These are phyloP conservation scores for Leucophenga maculata DNA, from an alignment of 2,888 invertebrate genomes.

Conservation along the genomic window DNA sequence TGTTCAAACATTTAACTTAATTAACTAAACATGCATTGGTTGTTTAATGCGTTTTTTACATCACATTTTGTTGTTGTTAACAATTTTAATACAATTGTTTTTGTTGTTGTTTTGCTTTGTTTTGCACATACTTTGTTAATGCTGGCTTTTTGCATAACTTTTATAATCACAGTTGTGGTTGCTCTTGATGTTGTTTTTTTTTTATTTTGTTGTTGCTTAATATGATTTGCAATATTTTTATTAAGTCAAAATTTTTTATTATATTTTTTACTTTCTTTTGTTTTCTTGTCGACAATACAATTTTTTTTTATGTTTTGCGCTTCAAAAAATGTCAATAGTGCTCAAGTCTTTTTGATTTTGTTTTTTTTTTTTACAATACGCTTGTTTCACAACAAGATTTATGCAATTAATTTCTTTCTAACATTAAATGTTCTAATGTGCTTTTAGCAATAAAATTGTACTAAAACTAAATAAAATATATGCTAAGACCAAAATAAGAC, in stretches of 20 bases:
- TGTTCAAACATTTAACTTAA: conserved; percentile 43
- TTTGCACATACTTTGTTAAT: conserved; percentile 31
- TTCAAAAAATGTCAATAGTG: conserved; percentile 55
- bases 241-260: conserved; percentile 21
- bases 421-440: conserved; percentile 3
- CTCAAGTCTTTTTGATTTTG: conserved; percentile 61
- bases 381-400: no score
- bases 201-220: conserved; percentile 35
- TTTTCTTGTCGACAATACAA: conserved; percentile 19
- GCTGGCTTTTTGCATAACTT: conserved; percentile 34
- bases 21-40: conserved; percentile 9
- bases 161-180: conserved; percentile 61
- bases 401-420: conserved; percentile 4
- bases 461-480: not conserved
- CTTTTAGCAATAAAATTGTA: not conserved
- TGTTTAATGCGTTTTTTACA: conserved; percentile 34
- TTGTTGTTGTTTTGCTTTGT: conserved; percentile 32
- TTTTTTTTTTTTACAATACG: conserved; percentile 41
- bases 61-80: conserved; percentile 42
- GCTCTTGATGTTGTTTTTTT: conserved; percentile 59
- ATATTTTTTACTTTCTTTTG: conserved; percentile 16
- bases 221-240: conserved; percentile 24
- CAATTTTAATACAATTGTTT: conserved; percentile 37
- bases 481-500: not conserved
- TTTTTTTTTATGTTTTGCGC: conserved; percentile 34